These are phyloP conservation scores for Oreonectes daqikongensis DNA, from an alignment of 2,797 vertebrate genomes.

Conservation along the genomic window DNA sequence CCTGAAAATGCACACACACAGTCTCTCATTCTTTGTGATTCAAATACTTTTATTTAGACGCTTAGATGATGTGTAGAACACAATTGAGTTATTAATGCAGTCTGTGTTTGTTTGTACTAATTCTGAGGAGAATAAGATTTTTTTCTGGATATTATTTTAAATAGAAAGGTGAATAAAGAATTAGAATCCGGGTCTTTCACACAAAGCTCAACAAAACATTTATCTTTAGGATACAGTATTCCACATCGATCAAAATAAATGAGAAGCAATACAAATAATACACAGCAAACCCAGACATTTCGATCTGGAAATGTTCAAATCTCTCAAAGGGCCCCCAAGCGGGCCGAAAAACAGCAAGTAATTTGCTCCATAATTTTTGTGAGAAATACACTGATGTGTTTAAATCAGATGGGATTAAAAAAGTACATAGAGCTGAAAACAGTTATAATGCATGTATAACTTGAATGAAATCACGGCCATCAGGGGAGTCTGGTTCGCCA, in stretches of 20 bases:
- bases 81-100: neutral
- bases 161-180: neutral
- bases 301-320: neutral
- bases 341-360: neutral
- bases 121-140: too few species aligned
- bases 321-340: neutral
- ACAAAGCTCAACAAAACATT: neutral
- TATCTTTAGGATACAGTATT: neutral
- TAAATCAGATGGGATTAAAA: neutral
- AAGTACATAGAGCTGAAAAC: neutral
- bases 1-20: conserved; percentile 73
- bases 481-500: conserved; percentile 15
- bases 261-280: neutral
- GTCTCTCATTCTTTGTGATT: conserved; percentile 1
- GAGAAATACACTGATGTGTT: neutral
- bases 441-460: neutral
- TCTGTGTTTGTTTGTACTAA: too few species aligned
- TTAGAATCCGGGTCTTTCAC: neutral
- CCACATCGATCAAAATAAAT: neutral
- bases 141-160: neutral
- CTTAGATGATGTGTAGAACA: neutral
- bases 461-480: conserved; percentile 19
- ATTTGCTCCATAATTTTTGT: neutral
- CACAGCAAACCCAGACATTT: neutral
- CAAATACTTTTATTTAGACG: conserved; percentile 11